Base-by-base conservation (phyloP, 2,113 vertebrate species). In the Marmota monax region DNA sequence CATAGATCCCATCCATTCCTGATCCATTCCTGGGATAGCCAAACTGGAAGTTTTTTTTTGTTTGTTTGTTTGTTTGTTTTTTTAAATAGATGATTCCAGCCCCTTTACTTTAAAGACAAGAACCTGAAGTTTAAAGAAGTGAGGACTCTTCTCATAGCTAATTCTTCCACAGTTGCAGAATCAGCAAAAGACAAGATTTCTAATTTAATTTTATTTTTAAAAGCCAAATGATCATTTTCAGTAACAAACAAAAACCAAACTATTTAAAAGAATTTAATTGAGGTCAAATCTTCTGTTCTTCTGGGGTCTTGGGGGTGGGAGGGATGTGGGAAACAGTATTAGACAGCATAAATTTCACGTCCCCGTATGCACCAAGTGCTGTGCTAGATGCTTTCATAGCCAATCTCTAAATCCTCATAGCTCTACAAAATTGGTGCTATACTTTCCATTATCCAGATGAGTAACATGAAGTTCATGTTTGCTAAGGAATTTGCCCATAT, bases 131-230 rank as follows among this genome's bases (percentile, higher is more conserved):
- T 29, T 7, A 32, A 45, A 63, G 25, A 88, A 18, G 17, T 23
- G 25, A 92, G 48, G 23, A 16, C 63, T 10, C 12, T 45, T 80
- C 78, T 80, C 7, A 2, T 56, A 67, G 14, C 1, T 63, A 63
- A n/a, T 22, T 0, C 11, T 42, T 12, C 45, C 56, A 51, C 34
- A 82, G 18, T 56, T 78, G 5, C 45, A 80, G 37, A 84, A 58
- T 70, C 42, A n/a, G 22, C 42, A 65, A 34, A 3, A 53, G 37
- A 69, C 45, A 48, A 16, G 56, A 45, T 67, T 82, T 61, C 45
- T 29, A 72, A 25, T 91, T 51, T 72, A 86, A 45, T 82, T 97
- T 76, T 10, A 39, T n/a, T 88, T 65, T 91, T 85, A 78, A 90
- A 73, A 51, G 1, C 25, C 14, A 85, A 14, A 39, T 8, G 10